Conservation (phyloP, 2,113 vertebrate genomes). For the Catharus minimus region DNA sequence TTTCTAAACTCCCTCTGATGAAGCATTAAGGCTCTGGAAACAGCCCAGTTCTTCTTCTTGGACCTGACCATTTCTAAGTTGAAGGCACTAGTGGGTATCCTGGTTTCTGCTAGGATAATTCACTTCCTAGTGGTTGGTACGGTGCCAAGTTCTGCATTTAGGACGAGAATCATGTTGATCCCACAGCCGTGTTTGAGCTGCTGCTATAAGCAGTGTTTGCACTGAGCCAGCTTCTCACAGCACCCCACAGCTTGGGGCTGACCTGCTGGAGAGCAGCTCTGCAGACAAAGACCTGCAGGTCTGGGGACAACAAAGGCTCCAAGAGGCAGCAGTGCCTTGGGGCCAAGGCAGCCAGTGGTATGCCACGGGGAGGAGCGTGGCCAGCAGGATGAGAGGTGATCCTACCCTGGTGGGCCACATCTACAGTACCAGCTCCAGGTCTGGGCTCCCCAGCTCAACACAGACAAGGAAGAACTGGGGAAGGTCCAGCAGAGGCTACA, state of each 20-base stretch:
- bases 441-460: neutral
- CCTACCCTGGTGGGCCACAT: accelerated
- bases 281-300: accelerated
- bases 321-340: neutral
- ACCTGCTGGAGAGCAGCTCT: neutral
- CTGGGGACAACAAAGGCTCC: accelerated
- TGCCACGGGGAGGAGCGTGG: accelerated
- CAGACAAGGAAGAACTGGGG: neutral
- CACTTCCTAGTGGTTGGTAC: neutral
- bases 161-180: neutral
- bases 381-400: neutral
- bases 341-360: accelerated
- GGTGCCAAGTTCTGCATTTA: neutral
- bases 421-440: neutral
- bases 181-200: neutral
- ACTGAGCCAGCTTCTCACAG: neutral
- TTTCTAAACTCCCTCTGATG: neutral
- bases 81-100: neutral
- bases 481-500: neutral
- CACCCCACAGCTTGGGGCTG: neutral
- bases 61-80: neutral
- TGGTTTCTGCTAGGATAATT: neutral
- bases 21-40: neutral
- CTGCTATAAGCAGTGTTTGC: neutral
- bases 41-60: neutral